Percentiles rank a stretch among this genome's conserved stretches.
These are phyloP conservation scores for Polymixis flavicincta DNA, from an alignment of 2,888 invertebrate genomes.

Conservation along the genomic window DNA sequence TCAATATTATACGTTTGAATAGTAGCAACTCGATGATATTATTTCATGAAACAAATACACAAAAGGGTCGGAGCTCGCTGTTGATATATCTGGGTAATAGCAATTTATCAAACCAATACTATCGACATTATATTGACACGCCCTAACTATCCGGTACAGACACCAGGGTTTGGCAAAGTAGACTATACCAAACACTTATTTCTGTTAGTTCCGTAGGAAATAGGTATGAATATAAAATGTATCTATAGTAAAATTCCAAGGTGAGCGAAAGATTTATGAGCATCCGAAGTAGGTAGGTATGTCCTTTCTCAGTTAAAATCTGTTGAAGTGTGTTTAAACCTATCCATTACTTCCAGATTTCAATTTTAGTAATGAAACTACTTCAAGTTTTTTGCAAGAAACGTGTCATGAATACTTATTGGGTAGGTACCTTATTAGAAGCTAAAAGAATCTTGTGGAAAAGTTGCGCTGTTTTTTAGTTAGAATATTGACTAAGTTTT, in stretches of 20 bases:
- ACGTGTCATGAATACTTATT: conserved; percentile 22
- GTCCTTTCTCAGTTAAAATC: neutral
- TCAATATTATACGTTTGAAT: conserved; percentile 9
- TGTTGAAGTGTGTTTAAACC: neutral
- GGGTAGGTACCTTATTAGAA: conserved; percentile 7
- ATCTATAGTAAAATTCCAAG: neutral
- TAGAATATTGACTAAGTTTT: conserved; percentile 49
- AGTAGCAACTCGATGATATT: conserved; percentile 35
- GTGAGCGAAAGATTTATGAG: conserved; percentile 7
- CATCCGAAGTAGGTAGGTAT: neutral
- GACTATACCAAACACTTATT: conserved; percentile 26
- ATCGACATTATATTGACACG: conserved; percentile 55
- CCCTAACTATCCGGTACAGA: conserved; percentile 48
- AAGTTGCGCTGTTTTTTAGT: conserved; percentile 27
- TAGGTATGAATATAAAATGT: conserved; percentile 3
- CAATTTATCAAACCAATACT: conserved; percentile 57
- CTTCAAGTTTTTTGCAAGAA: conserved; percentile 2
- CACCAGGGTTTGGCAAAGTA: conserved; percentile 14
- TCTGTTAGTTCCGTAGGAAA: conserved; percentile 13
- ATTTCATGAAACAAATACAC: conserved; percentile 49
- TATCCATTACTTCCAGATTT: conserved; percentile 21
- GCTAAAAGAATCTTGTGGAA: conserved; percentile 20
- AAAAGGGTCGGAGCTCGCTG: conserved; percentile 38
- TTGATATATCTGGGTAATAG: conserved; percentile 50
- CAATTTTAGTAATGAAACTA: conserved; percentile 14